Percentiles rank a stretch among this genome's conserved stretches.
Conservation (phyloP, 2,888 invertebrate genomes). For the Nomada ferruginata region DNA sequence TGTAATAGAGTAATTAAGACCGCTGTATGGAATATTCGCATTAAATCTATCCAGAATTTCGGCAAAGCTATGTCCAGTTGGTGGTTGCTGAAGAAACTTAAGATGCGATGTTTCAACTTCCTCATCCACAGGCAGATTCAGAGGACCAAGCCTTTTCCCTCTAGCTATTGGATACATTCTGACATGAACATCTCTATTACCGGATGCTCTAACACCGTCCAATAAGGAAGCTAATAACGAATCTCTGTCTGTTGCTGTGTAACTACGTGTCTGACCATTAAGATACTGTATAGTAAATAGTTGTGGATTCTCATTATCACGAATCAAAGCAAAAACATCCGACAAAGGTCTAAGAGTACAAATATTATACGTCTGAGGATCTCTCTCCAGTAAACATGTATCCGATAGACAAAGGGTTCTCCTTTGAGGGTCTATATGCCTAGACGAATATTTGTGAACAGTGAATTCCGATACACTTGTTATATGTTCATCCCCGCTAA, state of each 20-base stretch:
- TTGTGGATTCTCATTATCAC: constrained; percentile 96
- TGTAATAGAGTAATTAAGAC: constrained; percentile 97
- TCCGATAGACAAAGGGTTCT: constrained; percentile 97
- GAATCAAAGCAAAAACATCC: constrained; percentile 95
- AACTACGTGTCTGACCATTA: constrained; percentile 94
- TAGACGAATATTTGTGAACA: constrained; percentile 94
- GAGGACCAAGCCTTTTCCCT: constrained; percentile 94
- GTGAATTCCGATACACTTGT: constrained; percentile 98
- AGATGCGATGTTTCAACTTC: constrained; percentile 97
- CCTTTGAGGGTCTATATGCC: constrained; percentile 93
- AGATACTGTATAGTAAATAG: constrained; percentile 97
- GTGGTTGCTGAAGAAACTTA: constrained; percentile 90
- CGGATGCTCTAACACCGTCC: constrained; percentile 98
- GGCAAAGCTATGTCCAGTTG: constrained; percentile 88
- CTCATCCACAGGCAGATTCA: constrained; percentile 96
- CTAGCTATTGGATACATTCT: constrained; percentile 93
- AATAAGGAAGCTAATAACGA: constrained; percentile 96
- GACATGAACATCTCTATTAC: constrained; percentile 98
- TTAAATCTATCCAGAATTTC: constrained; percentile 98
- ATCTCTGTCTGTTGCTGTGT: constrained; percentile 97
- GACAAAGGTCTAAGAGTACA: constrained; percentile 93
- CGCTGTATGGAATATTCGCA: constrained; percentile 98
- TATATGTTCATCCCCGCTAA: constrained; percentile 96
- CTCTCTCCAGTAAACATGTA: constrained; percentile 97
- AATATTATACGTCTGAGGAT: constrained; percentile 98